Percentiles rank a stretch among this genome's conserved stretches.
Conservation (phyloP, 2,888 invertebrate species). For the Pemphredon lugubris region DNA sequence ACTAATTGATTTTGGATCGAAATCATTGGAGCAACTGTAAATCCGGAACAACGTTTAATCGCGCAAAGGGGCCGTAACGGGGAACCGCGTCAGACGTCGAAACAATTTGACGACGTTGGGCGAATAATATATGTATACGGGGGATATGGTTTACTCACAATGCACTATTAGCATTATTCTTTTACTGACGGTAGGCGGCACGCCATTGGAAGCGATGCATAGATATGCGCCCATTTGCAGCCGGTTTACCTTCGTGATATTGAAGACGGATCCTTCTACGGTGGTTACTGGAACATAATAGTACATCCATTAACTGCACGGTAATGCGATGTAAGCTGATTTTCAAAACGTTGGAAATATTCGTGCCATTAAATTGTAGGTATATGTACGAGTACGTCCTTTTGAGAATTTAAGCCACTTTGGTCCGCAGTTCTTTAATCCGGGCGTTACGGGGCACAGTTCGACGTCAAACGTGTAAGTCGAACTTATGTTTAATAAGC, state of each 20-base stretch:
- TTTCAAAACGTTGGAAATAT: too few species aligned
- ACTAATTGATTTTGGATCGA: conserved; percentile 92
- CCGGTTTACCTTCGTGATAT: conserved; percentile 86
- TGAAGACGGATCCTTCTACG: conserved; percentile 86
- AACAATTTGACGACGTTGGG: neutral
- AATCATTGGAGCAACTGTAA: conserved; percentile 91
- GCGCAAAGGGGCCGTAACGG: too few species aligned
- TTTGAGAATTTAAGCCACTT: too few species aligned
- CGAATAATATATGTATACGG: neutral
- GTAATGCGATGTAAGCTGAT: too few species aligned
- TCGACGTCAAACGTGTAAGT: too few species aligned
- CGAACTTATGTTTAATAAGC: too few species aligned
- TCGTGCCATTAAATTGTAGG: too few species aligned
- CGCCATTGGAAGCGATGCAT: conserved; percentile 91
- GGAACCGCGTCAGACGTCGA: neutral
- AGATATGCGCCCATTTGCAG: conserved; percentile 90
- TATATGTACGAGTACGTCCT: too few species aligned
- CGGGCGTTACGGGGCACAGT: too few species aligned
- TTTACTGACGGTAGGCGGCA: conserved; percentile 94
- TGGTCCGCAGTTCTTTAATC: too few species aligned
- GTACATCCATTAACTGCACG: neutral
- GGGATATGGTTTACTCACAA: conserved; percentile 85
- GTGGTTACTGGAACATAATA: conserved; percentile 82
- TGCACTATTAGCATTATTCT: conserved; percentile 92
- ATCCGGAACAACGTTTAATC: neutral